Percentiles rank a stretch among this genome's conserved stretches.
These are phyloP conservation scores for Amblyopsis hoosieri DNA, from an alignment of 2,797 vertebrate genomes.

Conservation along the genomic window DNA sequence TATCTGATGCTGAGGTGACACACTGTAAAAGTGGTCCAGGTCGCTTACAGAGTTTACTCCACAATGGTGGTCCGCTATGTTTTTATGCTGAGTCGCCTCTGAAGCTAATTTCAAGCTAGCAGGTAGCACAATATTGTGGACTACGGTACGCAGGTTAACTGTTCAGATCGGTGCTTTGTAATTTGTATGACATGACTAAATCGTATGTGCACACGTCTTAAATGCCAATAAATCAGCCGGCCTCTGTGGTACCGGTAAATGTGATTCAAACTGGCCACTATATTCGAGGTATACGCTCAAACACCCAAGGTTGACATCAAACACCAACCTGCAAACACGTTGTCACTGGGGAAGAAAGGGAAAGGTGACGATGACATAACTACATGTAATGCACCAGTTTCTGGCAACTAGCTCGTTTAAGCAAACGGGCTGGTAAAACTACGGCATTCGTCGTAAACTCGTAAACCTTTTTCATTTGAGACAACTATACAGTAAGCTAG, in stretches of 20 bases:
- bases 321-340: slow-evolving; percentile 3
- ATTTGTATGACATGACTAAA: background rate
- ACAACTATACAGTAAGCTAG: slow-evolving; percentile 27
- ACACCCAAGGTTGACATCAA: slow-evolving; percentile 15
- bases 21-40: background rate
- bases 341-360: background rate
- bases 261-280: background rate
- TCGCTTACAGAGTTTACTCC: slow-evolving; percentile 41
- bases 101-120: slow-evolving; percentile 60
- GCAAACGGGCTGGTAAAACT: background rate
- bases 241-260: too few relatives aligned
- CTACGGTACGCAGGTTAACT: slow-evolving; percentile 2
- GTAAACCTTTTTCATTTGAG: slow-evolving; percentile 30
- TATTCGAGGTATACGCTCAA: slow-evolving; percentile 39
- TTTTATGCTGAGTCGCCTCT: slow-evolving; percentile 76
- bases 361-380: too few relatives aligned
- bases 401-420: background rate
- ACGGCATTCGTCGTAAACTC: slow-evolving; percentile 1
- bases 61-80: slow-evolving; percentile 69
- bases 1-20: background rate
- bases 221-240: background rate
- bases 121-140: slow-evolving; percentile 59
- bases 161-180: background rate
- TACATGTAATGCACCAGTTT: too few relatives aligned
- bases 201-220: background rate